Base-by-base conservation (phyloP, 2,888 invertebrate genomes). In the Alcis repandata region DNA sequence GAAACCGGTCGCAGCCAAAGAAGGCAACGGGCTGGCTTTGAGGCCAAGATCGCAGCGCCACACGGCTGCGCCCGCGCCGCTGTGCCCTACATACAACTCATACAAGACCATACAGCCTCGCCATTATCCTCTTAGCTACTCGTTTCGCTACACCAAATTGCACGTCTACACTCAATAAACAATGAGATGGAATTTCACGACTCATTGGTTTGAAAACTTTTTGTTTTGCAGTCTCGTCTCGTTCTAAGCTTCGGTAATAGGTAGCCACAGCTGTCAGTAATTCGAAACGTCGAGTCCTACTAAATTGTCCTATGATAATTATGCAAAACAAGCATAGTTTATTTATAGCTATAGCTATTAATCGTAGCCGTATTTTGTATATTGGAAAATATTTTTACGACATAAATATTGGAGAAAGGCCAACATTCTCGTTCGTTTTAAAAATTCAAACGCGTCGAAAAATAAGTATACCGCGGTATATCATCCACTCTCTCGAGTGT, bases 1-100 rank as follows among this genome's bases (percentile, higher is more conserved):
- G 69, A 85, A 92, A 92, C 92, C 92, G 91, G 92, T 92, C 85
- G 82, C 78, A 76, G 71, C 86, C 91, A 87, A 90, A 91, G 88
- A 92, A 87, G 92, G 91, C 77, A 89, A 87, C 91, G 87, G 89
- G 87, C 85, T 79, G 80, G 79, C 83, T 88, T 87, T 87, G 88
- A 88, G 92, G 90, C 87, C 91, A 88, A 87, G 85, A 85, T 80
- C 84, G 83, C 79, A 78, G 76, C 73, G 72, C 27, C 48, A 49
- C 38, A 57, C 38, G 45, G 65, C 56, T 60, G 69, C 67, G 73
- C 72, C 60, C 69, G 66, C 73, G 65, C 70, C 69, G 58, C 68
- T 68, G 68, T 79, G 83, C 83, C 89, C 91, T 89, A 91, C 88
- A 84, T 90, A 66, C 60, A 58, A 56, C 43, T 54, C 88, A 84